Evolutionary conservation across 2,797 vertebrate species (phyloP).

Genomic region (Naso thynnoides): DNA sequence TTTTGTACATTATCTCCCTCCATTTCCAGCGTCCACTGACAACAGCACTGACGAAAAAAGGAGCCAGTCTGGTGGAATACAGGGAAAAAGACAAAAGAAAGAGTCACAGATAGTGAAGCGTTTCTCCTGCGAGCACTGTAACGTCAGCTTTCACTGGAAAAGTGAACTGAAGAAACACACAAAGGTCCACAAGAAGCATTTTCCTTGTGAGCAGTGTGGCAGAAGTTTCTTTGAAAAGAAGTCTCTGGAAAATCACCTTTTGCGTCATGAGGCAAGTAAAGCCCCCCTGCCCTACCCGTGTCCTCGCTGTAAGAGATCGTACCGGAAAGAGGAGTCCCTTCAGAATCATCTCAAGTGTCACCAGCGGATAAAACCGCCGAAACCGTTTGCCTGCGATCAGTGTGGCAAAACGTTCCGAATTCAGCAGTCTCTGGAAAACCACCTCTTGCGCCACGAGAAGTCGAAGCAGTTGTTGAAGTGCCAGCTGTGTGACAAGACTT

Average conservation of each 20-base stretch:
- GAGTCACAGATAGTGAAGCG: slow-evolving; percentile 45
- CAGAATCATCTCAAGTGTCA: slow-evolving; percentile 78
- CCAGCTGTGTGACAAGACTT: slow-evolving; percentile 74
- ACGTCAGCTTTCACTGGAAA: slow-evolving; percentile 70
- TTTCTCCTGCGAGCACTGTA: slow-evolving; percentile 72
- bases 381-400: slow-evolving; percentile 75
- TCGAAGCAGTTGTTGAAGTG: slow-evolving; percentile 72
- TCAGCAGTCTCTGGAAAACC: slow-evolving; percentile 76
- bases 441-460: slow-evolving; percentile 74
- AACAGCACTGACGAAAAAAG: slow-evolving; percentile 27
- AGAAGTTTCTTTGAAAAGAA: slow-evolving; percentile 77
- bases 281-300: slow-evolving; percentile 73
- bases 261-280: slow-evolving; percentile 53
- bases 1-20: not conserved
- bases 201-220: slow-evolving; percentile 81
- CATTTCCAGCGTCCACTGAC: slow-evolving; percentile 36
- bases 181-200: slow-evolving; percentile 77
- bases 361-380: slow-evolving; percentile 63
- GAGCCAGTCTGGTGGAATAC: not conserved
- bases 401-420: slow-evolving; percentile 78
- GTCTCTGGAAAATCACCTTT: slow-evolving; percentile 69
- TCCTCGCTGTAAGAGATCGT: slow-evolving; percentile 68
- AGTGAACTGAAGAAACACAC: slow-evolving; percentile 74
- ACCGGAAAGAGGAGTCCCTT: slow-evolving; percentile 70
- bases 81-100: slow-evolving; percentile 38